These are phyloP conservation scores for Myzus persicae DNA, from an alignment of 1,140 invertebrate genomes.

Conservation along the genomic window DNA sequence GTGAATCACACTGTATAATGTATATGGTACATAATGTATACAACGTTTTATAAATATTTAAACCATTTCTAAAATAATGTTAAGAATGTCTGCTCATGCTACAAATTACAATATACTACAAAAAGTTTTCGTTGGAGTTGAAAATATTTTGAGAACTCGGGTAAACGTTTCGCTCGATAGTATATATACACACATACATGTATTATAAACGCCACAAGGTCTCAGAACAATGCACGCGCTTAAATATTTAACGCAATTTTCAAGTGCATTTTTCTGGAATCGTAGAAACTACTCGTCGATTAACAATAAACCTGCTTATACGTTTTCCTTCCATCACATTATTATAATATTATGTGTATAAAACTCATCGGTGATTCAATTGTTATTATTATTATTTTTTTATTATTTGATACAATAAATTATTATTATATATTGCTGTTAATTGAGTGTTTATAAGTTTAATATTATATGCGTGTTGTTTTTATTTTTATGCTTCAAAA, in stretches of 20 bases:
- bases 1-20: too few relatives aligned
- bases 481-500: background rate
- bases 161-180: background rate
- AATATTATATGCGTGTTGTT: background rate
- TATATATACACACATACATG: background rate
- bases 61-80: background rate
- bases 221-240: background rate
- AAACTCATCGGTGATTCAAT: background rate
- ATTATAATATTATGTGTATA: background rate
- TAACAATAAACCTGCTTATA: background rate
- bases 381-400: too few relatives aligned
- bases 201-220: background rate
- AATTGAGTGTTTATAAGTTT: background rate
- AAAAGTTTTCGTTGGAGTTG: conserved; percentile 1
- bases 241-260: background rate
- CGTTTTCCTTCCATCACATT: background rate
- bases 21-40: background rate
- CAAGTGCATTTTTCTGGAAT: background rate
- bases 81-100: background rate
- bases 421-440: background rate
- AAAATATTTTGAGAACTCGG: conserved; percentile 22
- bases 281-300: background rate
- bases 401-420: background rate
- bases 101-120: background rate
- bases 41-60: conserved; percentile 6